A percentile compares a stretch with the other conserved stretches of the same genome.
phyloP scores from a whole-genome alignment of 2,113 vertebrate genomes.

The Eudyptes chrysolophus region DNA sequence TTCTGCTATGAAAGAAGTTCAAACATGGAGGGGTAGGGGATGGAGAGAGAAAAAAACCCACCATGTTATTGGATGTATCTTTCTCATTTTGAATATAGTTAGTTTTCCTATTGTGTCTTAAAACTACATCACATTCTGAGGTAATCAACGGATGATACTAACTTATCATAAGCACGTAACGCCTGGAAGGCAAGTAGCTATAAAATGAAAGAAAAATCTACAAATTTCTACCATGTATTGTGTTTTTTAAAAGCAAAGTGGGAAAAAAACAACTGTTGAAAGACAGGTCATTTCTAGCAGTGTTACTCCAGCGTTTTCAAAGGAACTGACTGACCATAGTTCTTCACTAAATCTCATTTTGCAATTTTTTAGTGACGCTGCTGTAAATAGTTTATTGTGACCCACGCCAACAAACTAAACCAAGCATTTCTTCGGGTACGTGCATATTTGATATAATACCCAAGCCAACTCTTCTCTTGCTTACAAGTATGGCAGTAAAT shows the following conservation, averaged over 20 bases:
- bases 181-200: neutral
- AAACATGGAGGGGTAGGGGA: neutral
- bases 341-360: neutral
- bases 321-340: neutral
- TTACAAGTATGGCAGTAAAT: neutral
- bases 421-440: neutral
- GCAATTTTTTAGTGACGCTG: neutral
- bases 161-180: neutral
- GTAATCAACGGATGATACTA: neutral
- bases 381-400: neutral
- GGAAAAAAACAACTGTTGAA: neutral
- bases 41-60: neutral
- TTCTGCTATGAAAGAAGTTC: constrained; percentile 71
- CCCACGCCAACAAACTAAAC: neutral
- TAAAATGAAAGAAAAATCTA: neutral
- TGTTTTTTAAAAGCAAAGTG: neutral
- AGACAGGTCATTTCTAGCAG: accelerated
- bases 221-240: neutral
- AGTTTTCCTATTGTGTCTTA: neutral
- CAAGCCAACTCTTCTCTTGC: neutral
- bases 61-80: neutral
- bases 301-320: neutral
- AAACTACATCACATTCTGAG: neutral
- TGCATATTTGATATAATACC: neutral
- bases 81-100: neutral